Conservation (phyloP, 2,797 vertebrate species). For the Cryptoprocta ferox region DNA sequence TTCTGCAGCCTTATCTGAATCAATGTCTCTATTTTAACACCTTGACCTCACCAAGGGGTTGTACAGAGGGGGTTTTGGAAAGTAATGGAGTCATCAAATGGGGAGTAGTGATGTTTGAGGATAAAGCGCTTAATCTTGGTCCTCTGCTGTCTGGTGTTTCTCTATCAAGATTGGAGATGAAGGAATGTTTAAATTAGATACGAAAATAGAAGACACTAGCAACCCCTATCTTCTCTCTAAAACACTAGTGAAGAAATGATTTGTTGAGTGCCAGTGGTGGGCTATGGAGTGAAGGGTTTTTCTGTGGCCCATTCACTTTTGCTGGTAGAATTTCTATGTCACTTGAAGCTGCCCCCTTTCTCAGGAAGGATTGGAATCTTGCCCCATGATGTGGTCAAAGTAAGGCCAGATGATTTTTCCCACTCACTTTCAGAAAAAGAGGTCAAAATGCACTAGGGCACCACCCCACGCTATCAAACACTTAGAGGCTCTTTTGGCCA, state of each 20-base stretch:
- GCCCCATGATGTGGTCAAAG: neutral
- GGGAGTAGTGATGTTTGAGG: neutral
- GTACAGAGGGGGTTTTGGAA: neutral
- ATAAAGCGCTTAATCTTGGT: neutral
- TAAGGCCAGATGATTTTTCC: neutral
- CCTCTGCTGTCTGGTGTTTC: neutral
- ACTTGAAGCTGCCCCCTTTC: neutral
- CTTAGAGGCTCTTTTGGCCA: neutral
- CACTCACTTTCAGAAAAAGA: neutral
- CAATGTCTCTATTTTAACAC: neutral
- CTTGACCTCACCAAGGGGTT: neutral
- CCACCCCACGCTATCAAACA: neutral
- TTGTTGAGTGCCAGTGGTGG: neutral
- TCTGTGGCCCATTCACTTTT: neutral
- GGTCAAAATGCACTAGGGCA: neutral
- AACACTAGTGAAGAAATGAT: neutral
- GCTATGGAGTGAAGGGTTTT: neutral
- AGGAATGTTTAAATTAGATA: slow-evolving; percentile 3
- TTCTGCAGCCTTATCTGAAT: neutral
- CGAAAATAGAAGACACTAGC: neutral
- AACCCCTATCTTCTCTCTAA: neutral
- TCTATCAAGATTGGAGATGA: neutral
- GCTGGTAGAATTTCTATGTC: neutral
- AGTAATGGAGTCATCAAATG: neutral
- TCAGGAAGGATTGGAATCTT: neutral